Evolutionary conservation across 1,140 invertebrate genomes (phyloP).

Genomic region (Cotesia chilonis): DNA sequence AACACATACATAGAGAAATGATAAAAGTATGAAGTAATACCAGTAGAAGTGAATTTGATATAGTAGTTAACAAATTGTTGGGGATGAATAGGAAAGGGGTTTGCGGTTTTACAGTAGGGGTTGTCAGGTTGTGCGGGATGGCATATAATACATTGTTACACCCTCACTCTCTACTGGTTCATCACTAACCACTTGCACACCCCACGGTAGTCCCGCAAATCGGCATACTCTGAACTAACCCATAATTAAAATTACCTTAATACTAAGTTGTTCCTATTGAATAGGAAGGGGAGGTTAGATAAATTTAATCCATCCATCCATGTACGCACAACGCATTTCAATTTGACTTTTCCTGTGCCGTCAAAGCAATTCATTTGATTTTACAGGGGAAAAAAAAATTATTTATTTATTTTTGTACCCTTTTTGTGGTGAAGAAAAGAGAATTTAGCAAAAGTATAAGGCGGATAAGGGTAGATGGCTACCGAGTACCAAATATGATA

Average conservation of each 20-base stretch:
- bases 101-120: conserved; percentile 55
- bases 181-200: conserved; percentile 34
- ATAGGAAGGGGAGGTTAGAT: conserved; percentile 10
- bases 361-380: no score
- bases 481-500: conserved; percentile 18
- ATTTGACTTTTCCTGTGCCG: no score
- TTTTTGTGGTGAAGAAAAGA: background rate
- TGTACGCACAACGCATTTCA: background rate
- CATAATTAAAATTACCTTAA: conserved; percentile 60
- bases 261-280: conserved; percentile 12
- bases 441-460: conserved; percentile 15
- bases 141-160: conserved; percentile 61
- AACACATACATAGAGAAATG: background rate
- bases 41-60: conserved; percentile 53
- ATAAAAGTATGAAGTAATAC: background rate
- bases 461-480: background rate
- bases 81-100: conserved; percentile 38
- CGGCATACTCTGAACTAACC: conserved; percentile 49
- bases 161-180: conserved; percentile 42
- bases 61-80: conserved; percentile 63
- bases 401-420: background rate
- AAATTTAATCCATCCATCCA: background rate
- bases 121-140: conserved; percentile 47
- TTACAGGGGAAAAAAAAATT: background rate
- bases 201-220: conserved; percentile 21